These are phyloP conservation scores for Antechinus stuartii DNA, from an alignment of 2,113 vertebrate species.

Conservation along the genomic window DNA sequence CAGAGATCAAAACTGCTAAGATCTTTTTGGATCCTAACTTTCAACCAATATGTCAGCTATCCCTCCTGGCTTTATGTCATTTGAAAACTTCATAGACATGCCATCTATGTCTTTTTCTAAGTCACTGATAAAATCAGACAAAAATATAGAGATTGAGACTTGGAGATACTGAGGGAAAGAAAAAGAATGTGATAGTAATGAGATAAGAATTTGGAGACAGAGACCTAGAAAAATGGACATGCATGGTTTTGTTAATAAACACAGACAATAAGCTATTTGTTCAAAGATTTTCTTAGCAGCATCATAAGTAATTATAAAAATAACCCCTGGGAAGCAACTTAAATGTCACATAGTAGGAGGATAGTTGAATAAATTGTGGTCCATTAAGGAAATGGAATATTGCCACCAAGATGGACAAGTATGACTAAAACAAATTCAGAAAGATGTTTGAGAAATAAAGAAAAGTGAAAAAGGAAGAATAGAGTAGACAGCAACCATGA, in stretches of 20 bases:
- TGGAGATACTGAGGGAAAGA: background rate
- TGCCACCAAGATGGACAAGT: background rate
- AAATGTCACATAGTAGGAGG: background rate
- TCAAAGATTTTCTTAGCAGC: background rate
- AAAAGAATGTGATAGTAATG: background rate
- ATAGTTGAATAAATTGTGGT: slow-evolving; percentile 1
- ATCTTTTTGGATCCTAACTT: background rate
- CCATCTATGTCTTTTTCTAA: background rate
- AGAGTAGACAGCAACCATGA: background rate
- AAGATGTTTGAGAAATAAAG: background rate
- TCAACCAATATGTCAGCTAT: background rate
- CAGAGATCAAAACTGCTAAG: background rate
- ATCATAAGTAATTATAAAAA: background rate
- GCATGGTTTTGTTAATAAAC: background rate
- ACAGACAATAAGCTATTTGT: background rate
- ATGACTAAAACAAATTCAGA: background rate
- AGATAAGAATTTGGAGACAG: background rate
- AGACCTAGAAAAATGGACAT: background rate
- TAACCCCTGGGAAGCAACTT: background rate
- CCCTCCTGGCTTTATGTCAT: background rate
- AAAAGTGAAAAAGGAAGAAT: background rate
- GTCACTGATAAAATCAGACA: background rate
- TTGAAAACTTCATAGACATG: background rate
- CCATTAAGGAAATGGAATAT: background rate
- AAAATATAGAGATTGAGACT: background rate